Base-by-base conservation (phyloP, 1,140 invertebrate genomes). In the Zaprionus nigranus region DNA sequence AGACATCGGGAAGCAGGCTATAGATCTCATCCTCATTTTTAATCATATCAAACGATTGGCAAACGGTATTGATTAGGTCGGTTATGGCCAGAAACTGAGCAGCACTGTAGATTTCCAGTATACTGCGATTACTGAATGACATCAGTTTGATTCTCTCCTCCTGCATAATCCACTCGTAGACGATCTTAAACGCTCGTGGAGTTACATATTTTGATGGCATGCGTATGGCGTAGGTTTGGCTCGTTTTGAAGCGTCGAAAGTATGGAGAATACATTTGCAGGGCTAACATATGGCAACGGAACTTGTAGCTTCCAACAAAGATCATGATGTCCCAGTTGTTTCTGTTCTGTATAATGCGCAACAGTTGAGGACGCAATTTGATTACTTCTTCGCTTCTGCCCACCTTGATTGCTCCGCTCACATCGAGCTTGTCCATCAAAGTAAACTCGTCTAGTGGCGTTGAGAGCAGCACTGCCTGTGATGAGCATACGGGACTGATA, bases 161-260 rank as follows among this genome's bases (percentile, higher is more conserved):
- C 15, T 95, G 94, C 75, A 96, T 94, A 96, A 96, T 96, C 96
- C 96, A 97, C 74, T 96, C 94, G 92, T 96, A 96, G 65, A 96
- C 94, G 28, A 94, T 94, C 15, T 94, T 94, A 81, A 96, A 96
- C 2, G 95, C 94, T 76, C 93, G 93, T 2, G 95, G 93, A 15
- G 94, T 94, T 5, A 96, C 94, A 68, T 84, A 54, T 1, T 88
- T 49, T 20, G 59, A 22, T 0, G 87, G 80, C 56, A 88, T 13
- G 5, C 69, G 59, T 2, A 78, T 57, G 1, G 61, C 24, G 1
- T 40, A 24, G 7, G 53, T 60, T 3, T 56, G 17, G n/a, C n/a
- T n/a, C 12, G 53, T 1, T 5, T 58, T 38, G 51, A 3, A 49
- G 20, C n/a, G 34, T 11, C 24, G 11, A 20, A 81, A 75, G 43